Percentiles rank a stretch among this genome's conserved stretches.
Conservation (phyloP, 2,888 invertebrate species). For the Amblyteles armatorius region DNA sequence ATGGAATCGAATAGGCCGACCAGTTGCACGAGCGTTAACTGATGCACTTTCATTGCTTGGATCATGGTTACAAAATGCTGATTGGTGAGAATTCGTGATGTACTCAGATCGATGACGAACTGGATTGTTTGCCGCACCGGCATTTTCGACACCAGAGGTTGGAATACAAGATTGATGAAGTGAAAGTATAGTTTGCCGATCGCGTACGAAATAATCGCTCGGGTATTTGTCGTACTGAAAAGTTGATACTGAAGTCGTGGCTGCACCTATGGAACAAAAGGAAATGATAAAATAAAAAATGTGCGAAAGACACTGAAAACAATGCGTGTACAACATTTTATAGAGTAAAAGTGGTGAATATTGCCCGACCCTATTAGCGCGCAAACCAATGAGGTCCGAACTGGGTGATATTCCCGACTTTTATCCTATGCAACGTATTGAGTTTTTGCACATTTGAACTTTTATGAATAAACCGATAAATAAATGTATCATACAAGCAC, state of each 20-base stretch:
- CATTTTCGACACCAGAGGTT: slow-evolving; percentile 17
- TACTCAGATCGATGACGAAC: slow-evolving; percentile 1
- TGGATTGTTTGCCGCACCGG: slow-evolving; percentile 2
- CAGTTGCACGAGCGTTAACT: slow-evolving; percentile 17
- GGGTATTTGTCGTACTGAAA: not conserved
- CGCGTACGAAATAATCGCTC: slow-evolving; percentile 21
- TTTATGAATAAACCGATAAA: no score
- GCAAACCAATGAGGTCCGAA: not conserved
- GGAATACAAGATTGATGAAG: slow-evolving; percentile 34
- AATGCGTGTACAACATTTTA: not conserved
- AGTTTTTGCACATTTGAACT: no score
- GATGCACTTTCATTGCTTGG: not conserved
- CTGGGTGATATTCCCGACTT: not conserved
- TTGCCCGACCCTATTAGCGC: not conserved
- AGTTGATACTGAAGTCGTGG: not conserved
- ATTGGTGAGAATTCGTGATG: not conserved
- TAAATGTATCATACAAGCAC: no score
- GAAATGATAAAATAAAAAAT: not conserved
- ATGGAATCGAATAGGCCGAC: not conserved
- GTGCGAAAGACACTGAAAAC: not conserved
- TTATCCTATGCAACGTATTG: not conserved
- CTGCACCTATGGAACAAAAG: slow-evolving; percentile 37
- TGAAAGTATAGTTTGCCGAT: not conserved
- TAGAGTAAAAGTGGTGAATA: not conserved
- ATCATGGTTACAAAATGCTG: not conserved